Percentiles rank a stretch among this genome's conserved stretches.
Conservation (phyloP, 2,888 invertebrate genomes). For the Parthenolecanium corni region DNA sequence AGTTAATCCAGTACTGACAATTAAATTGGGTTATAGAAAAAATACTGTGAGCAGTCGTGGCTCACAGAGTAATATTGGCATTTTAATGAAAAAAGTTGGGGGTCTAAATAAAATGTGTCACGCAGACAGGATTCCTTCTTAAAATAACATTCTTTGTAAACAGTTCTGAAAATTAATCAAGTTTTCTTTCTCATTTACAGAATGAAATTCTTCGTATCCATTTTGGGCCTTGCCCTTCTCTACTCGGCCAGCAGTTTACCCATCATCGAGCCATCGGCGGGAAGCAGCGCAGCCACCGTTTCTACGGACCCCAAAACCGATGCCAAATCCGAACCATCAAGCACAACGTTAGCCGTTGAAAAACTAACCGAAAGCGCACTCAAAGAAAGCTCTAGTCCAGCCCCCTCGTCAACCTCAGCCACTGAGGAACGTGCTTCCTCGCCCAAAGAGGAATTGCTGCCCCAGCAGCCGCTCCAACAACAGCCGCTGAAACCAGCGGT, state of each 20-base stretch:
- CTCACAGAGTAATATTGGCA: too few relatives aligned
- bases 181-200: constrained; percentile 3
- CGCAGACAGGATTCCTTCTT: too few relatives aligned
- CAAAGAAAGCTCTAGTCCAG: too few relatives aligned
- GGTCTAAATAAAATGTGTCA: too few relatives aligned
- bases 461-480: constrained; percentile 1
- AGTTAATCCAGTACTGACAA: too few relatives aligned
- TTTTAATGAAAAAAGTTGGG: too few relatives aligned
- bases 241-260: constrained; percentile 13
- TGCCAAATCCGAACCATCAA: constrained; percentile 1
- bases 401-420: background rate
- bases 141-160: too few relatives aligned
- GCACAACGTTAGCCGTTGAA: constrained; percentile 8
- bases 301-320: background rate
- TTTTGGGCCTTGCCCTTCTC: constrained; percentile 7
- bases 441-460: background rate
- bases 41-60: too few relatives aligned
- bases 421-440: background rate
- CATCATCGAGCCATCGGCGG: background rate
- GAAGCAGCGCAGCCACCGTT: background rate
- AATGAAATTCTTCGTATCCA: constrained; percentile 11
- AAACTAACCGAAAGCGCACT: background rate
- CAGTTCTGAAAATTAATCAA: too few relatives aligned
- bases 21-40: too few relatives aligned
- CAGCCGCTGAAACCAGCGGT: constrained; percentile 12